Base-by-base conservation (phyloP, 2,797 vertebrate genomes). In the Callimico goeldii region DNA sequence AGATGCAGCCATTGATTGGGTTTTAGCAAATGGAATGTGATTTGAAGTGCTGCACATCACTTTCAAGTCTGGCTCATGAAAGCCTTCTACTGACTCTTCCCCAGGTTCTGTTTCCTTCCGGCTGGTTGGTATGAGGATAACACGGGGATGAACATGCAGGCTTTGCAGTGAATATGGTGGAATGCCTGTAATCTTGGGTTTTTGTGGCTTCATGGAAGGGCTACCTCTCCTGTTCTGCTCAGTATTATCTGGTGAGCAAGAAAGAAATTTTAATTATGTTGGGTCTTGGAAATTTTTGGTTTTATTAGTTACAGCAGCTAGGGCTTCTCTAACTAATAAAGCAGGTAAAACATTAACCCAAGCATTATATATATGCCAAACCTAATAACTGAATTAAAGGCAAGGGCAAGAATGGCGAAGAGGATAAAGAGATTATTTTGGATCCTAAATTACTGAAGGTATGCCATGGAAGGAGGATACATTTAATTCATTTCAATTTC, bases 221-320 rank as follows among this genome's bases (percentile, higher is more conserved):
- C 7, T 76, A 2, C 17, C 85, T 15, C 33, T 91, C 14, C 14
- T 61, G 12, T 84, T 94, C 30, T 94, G 30, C 24, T 87, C 20
- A 64, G 33, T 79, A 15, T 83, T 90, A 30, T 64, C 79, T 88
- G 36, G 17, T 94, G 64, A 95, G 30, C 26, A 95, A 76, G 75
- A 79, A 95, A 77, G 43, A 88, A 57, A 80, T 72, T 80, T 82
- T 94, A 92, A 88, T 93, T 93, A 36, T 64, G 4, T 80, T 77
- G 14, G 11, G 20, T 77, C 43, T 94, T 41, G 72, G 43, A 93
- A 70, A 26, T 9, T 81, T 83, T 94, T 83, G 80, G 19, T 64
- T 92, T 88, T 89, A 87, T 95, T 94, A 76, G 26, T 90, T 87
- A 90, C 0, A 64, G 55, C 9, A 64, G 1, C 2, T 36, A 92